Percentiles rank a stretch among this genome's conserved stretches.
These are phyloP conservation scores for Trachelipus rathkii DNA, from an alignment of 1,140 invertebrate species.

Conservation along the genomic window DNA sequence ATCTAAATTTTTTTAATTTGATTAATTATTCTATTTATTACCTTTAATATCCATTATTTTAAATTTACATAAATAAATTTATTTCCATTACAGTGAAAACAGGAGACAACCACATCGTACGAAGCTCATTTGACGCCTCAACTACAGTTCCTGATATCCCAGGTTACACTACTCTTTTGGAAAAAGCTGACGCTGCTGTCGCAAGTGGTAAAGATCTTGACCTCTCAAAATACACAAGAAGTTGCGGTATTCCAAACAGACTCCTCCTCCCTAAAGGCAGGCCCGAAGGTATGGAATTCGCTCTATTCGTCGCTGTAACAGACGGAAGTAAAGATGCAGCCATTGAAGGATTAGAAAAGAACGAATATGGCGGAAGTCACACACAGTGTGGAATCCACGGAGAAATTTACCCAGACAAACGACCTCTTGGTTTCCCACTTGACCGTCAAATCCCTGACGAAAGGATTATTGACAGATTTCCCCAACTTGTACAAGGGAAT, in stretches of 20 bases:
- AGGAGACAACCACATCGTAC: slow-evolving; percentile 19
- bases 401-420: slow-evolving; percentile 28
- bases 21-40: too few relatives aligned
- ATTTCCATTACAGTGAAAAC: neutral
- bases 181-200: slow-evolving; percentile 4
- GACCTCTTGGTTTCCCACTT: slow-evolving; percentile 30
- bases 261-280: slow-evolving; percentile 65
- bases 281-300: slow-evolving; percentile 60
- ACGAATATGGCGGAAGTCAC: neutral
- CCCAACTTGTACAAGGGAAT: neutral
- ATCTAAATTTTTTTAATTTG: neutral
- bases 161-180: slow-evolving; percentile 12
- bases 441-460: slow-evolving; percentile 30
- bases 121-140: slow-evolving; percentile 25
- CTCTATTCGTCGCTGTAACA: slow-evolving; percentile 63
- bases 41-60: too few relatives aligned
- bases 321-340: slow-evolving; percentile 36
- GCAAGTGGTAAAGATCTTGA: neutral
- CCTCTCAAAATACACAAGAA: slow-evolving; percentile 38
- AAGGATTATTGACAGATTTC: slow-evolving; percentile 8
- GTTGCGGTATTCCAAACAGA: slow-evolving; percentile 60
- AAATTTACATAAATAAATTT: too few relatives aligned
- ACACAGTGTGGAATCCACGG: slow-evolving; percentile 28
- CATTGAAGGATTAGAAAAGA: neutral
- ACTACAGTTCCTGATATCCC: slow-evolving; percentile 26